Base-by-base conservation (phyloP, 2,888 invertebrate species). In the Dorcus hopei region DNA sequence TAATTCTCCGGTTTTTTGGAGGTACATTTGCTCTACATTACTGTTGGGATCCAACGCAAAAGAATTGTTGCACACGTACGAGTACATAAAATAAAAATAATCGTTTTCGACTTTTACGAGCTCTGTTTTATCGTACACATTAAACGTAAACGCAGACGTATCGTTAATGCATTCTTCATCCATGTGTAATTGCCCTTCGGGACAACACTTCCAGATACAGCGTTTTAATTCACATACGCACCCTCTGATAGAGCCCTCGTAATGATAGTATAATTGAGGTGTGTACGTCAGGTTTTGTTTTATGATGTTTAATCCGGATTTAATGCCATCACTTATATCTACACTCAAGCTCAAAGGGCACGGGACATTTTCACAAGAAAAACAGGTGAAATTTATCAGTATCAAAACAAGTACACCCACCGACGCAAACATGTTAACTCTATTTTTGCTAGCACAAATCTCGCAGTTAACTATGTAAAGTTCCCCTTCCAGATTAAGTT, bases 221-320 rank as follows among this genome's bases (percentile, higher is more conserved):
- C 11, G 33, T 43, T 59, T 64, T 7, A 64, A 16, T 14, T 65
- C 57, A 42, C 68, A 68, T 14, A 65, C 52, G 57, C 68, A 68
- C 7, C 68, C 68, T 7, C 49, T 57, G 23, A 49, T 47, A 3
- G 51, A 33, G 33, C 54, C 54, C 40, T 59, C 48, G 7, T 58
- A 7, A 9, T 7, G 5, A 54, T 61, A 64, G 50, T 65, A 65
- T 39, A 65, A 49, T 19, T 59, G 38, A 6, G 45, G 41, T 7
- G 54, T 43, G 48, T 60, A 66, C 7, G 38, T 54, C 5, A 68
- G 52, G 9, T 60, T 59, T 9, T 56, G 9, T 38, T 51, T 56
- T 9, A 56, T 7, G 26, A 56, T 45, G 38, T 43, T 23, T 19
- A 42, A 14, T 9, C 45, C 45, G 14, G 16, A 23, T 38, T 11